A percentile compares a stretch with the other conserved stretches of the same genome.
These are phyloP conservation scores for Charadrius vociferus DNA, from an alignment of 2,113 vertebrate species.

Conservation along the genomic window DNA sequence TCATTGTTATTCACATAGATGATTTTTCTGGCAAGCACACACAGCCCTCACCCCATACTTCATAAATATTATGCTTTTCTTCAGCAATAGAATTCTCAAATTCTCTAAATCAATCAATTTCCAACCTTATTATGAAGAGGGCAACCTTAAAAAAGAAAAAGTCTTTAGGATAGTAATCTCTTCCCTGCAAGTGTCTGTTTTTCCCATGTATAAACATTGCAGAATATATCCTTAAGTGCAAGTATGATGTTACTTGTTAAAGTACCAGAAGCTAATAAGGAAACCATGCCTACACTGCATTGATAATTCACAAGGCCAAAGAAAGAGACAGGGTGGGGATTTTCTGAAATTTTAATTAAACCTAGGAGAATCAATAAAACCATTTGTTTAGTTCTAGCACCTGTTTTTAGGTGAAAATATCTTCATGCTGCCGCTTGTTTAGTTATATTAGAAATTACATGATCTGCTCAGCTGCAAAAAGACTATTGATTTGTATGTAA, in stretches of 20 bases:
- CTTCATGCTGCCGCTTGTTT: background rate
- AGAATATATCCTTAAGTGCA: background rate
- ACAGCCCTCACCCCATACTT: background rate
- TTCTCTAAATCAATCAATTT: background rate
- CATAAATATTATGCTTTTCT: background rate
- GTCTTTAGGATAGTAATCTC: background rate
- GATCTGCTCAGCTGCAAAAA: background rate
- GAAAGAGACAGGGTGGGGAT: background rate
- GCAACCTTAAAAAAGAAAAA: background rate
- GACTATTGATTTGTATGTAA: background rate
- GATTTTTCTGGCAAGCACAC: rapidly evolving
- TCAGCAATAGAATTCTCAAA: background rate
- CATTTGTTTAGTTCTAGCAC: conserved; percentile 10
- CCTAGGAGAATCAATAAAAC: conserved; percentile 20
- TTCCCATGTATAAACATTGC: background rate
- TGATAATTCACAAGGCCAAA: background rate
- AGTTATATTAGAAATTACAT: background rate
- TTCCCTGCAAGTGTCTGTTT: background rate
- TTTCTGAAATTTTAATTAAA: conserved; percentile 36
- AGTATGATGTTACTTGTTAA: background rate
- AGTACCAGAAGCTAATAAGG: background rate
- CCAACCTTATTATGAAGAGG: background rate
- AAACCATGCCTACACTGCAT: background rate
- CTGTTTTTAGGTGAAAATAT: background rate
- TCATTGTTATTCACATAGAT: background rate